Percentiles rank a stretch among this genome's conserved stretches.
Evolutionary conservation across 2,888 invertebrate genomes (phyloP).

Genomic region (Malacosoma neustria): DNA sequence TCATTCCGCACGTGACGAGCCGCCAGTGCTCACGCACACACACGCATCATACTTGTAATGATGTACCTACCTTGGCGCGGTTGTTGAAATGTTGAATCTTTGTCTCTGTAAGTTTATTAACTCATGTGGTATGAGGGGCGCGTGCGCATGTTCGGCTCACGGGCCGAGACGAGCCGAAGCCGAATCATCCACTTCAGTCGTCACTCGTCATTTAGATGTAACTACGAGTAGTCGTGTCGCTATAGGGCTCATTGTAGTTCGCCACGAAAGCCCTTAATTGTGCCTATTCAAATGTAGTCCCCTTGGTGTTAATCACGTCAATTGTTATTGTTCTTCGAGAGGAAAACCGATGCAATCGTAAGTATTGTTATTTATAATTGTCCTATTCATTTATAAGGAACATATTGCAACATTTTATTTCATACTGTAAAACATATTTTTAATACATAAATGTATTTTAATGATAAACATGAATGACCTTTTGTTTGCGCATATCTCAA

Average conservation of each 20-base stretch:
- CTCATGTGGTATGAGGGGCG: constrained; percentile 9
- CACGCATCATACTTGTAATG: too few relatives aligned
- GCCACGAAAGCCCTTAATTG: constrained; percentile 63
- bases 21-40: too few relatives aligned
- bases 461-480: constrained; percentile 6
- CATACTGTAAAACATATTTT: constrained; percentile 2
- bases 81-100: constrained; percentile 10
- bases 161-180: constrained; percentile 9
- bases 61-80: too few relatives aligned
- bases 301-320: constrained; percentile 45
- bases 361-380: constrained; percentile 26
- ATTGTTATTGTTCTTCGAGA: constrained; percentile 50
- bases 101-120: too few relatives aligned
- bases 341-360: constrained; percentile 68
- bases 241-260: constrained; percentile 70
- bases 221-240: constrained; percentile 58
- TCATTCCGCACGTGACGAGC: too few relatives aligned
- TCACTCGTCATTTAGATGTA: constrained; percentile 61
- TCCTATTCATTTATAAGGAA: constrained; percentile 14
- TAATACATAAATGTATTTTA: constrained; percentile 9
- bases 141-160: constrained; percentile 13
- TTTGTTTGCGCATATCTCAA: constrained; percentile 3
- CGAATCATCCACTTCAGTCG: constrained; percentile 10
- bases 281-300: constrained; percentile 74
- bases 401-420: constrained; percentile 38